Conservation (phyloP, 1,140 invertebrate species). For the Brachionus plicatilis region DNA sequence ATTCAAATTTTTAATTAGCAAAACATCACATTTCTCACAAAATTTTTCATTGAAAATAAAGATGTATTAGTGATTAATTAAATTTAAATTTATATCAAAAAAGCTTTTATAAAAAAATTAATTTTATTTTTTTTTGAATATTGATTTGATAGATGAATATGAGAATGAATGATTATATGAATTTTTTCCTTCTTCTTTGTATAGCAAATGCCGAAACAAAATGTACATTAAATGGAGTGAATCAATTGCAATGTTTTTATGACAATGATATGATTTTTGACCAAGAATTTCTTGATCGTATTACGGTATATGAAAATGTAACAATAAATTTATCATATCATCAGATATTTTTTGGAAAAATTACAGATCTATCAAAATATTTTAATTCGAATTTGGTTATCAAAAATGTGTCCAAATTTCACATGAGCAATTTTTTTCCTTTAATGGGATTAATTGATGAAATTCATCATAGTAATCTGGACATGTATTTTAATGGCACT, state of each 20-base stretch:
- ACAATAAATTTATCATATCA: not conserved
- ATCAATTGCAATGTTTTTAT: not conserved
- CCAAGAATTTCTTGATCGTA: not conserved
- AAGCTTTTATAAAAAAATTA: too few species aligned
- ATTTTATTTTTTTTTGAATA: too few species aligned
- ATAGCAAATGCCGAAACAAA: not conserved
- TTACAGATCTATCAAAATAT: not conserved
- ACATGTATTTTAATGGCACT: not conserved
- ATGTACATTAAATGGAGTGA: not conserved
- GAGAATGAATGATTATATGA: not conserved
- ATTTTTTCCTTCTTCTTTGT: not conserved
- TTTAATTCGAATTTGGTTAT: not conserved
- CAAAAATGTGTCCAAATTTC: not conserved
- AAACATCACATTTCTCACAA: too few species aligned
- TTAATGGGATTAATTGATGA: not conserved
- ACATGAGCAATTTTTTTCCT: not conserved
- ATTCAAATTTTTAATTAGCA: too few species aligned
- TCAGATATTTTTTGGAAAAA: not conserved
- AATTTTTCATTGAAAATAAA: too few species aligned
- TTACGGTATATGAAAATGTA: not conserved
- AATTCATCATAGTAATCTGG: not conserved
- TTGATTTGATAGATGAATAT: not conserved
- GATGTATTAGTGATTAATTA: too few species aligned
- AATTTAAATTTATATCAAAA: too few species aligned
- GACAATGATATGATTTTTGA: not conserved